Evolutionary conservation across 2,797 vertebrate genomes (phyloP).

Genomic region (Sphaeramia orbicularis): DNA sequence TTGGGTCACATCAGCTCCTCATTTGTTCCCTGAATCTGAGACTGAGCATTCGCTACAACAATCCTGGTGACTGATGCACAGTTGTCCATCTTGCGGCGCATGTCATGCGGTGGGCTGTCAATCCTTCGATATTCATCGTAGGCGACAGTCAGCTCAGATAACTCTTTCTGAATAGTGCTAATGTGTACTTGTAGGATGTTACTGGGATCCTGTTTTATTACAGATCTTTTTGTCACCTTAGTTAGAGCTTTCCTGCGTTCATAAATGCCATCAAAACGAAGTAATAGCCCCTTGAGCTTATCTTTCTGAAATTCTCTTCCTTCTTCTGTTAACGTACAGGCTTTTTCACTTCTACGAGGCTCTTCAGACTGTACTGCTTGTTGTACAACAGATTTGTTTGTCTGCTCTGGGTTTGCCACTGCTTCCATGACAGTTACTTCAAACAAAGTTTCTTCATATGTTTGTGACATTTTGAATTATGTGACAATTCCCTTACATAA

Average conservation of each 20-base stretch:
- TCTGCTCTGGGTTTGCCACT: neutral
- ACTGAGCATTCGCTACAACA: neutral
- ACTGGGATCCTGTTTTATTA: neutral
- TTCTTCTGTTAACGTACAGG: neutral
- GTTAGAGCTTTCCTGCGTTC: neutral
- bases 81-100: neutral
- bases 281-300: neutral
- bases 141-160: neutral
- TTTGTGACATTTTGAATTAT: too few species aligned
- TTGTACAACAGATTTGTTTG: neutral
- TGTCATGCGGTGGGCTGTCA: slow-evolving; percentile 3
- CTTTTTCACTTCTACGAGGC: neutral
- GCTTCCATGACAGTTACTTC: too few species aligned
- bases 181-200: neutral
- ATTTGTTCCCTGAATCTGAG: neutral
- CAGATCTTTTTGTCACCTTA: slow-evolving; percentile 6
- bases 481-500: too few species aligned
- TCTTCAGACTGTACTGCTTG: neutral
- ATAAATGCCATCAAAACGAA: slow-evolving; percentile 6
- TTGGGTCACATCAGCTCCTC: neutral
- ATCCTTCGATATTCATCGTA: neutral
- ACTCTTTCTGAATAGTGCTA: neutral
- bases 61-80: neutral
- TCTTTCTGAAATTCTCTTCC: slow-evolving; percentile 1
- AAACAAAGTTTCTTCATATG: too few species aligned